phyloP scores from a whole-genome alignment of 1,140 invertebrate species.

The Galendromus occidentalis region DNA sequence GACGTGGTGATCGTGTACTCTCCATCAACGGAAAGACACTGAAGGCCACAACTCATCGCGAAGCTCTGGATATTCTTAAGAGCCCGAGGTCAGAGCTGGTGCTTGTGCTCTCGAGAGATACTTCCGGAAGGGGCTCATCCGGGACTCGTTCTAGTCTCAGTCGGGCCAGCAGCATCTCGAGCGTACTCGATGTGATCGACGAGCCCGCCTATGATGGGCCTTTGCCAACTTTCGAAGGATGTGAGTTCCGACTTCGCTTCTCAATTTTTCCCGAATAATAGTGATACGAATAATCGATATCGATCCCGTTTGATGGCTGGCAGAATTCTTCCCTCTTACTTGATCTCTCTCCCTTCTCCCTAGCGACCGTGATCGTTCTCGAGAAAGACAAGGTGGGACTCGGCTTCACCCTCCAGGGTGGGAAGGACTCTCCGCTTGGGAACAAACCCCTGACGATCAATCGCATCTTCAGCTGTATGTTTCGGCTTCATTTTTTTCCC shows the following conservation, averaged over 20 bases:
- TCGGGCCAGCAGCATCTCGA: constrained; percentile 1
- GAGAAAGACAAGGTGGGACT: constrained; percentile 67
- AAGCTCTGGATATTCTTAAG: constrained; percentile 64
- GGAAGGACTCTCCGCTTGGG: constrained; percentile 63
- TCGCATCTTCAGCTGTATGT: constrained; percentile 21
- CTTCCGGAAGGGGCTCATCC: neutral
- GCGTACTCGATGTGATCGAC: constrained; percentile 1
- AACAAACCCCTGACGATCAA: constrained; percentile 41
- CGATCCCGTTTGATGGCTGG: neutral
- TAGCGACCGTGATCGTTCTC: constrained; percentile 36
- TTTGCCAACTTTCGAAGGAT: constrained; percentile 9
- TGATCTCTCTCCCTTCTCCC: neutral
- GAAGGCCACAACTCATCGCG: constrained; percentile 54
- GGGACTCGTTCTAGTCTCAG: constrained; percentile 7
- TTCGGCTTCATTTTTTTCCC: neutral
- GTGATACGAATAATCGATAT: too few relatives aligned
- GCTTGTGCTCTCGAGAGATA: constrained; percentile 38
- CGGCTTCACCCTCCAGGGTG: constrained; percentile 78
- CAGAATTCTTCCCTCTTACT: neutral
- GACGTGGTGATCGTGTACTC: constrained; percentile 61
- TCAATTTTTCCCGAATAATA: too few relatives aligned
- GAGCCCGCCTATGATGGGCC: constrained; percentile 10
- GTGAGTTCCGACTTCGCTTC: neutral
- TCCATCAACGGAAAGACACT: constrained; percentile 70
- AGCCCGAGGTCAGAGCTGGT: constrained; percentile 45